Evolutionary conservation across 2,888 invertebrate species (phyloP), one percentile per base, ranked within the genome.

Genomic region (Cataglyphis albicans): DNA sequence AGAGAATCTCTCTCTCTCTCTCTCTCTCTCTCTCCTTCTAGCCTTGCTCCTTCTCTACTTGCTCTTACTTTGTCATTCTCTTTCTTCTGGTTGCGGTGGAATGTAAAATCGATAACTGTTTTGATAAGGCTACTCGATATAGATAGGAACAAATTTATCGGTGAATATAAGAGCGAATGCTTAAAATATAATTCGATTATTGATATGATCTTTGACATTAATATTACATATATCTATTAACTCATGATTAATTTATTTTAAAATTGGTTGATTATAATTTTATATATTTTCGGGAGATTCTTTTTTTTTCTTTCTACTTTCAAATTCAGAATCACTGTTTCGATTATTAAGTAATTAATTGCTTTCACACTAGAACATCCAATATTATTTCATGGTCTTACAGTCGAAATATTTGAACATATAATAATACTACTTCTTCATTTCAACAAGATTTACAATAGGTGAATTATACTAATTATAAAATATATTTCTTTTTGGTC

Each of bases 21-120:
- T 65, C 21, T 57, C 25, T 61, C 63, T 64, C 4, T 1, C 3
- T 38, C 48, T 57, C 21, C 4, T 67, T 80, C 74, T 73, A 59
- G 63, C 82, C 68, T 18, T 25, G 18, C 48, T 29, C 29, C 15
- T 65, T 61, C 25, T 57, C 18, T 78, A 48, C 67, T 67, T 57
- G n/a, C 78, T 59, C 29, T 48, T 48, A 21, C 52, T 68, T 41
- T 61, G 38, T 86, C 83, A 73, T 67, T n/a, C 73, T 55, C 72
- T 61, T 84, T 70, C 65, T 83, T 81, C 41, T 64, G 32, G 65
- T 52, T 74, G 82, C 78, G 63, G 5, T 9, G 7, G 25, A 41
- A 32, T 72, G 44, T 44, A 80, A 76, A 87, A 86, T 83, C 88
- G 86, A 89, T 86, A 80, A 61, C 38, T 55, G 61, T 81, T 82